Base-by-base conservation (phyloP, 2,888 invertebrate species). In the Octodonta nipae region DNA sequence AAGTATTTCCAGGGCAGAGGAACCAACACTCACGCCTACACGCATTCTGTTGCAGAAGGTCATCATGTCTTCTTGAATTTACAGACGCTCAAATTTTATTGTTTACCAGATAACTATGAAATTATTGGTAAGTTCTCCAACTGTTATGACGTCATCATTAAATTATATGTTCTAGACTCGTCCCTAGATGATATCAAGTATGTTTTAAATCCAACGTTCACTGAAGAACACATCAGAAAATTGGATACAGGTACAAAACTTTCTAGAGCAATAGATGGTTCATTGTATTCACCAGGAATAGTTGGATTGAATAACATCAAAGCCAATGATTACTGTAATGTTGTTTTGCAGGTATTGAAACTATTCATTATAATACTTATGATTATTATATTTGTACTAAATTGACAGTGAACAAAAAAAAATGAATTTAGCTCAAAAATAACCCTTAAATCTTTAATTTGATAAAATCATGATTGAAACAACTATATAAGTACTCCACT, bases 271-370 rank as follows among this genome's bases (percentile, higher is more conserved):
- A 92, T 91, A 42, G 95, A 98, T 63, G 93, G 93, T 6, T 87
- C 89, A 0, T 75, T 92, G 57, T 99, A 99, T 61, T 76, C 88
- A 55, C 96, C 96, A 3, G 98, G 93, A 35, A 92, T 99, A 52
- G 93, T 98, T 12, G 93, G 93, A 0, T 69, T 99, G 29, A 99
- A 99, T 57, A 99, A 99, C 60, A 99, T 99, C 47, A 99, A 99
- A 65, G 95, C 93, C 3, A 99, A 99, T 64, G 98, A 99, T 63
- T 99, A 99, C 58, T 96, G 96, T 59, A 99, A 99, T 66, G 98
- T 96, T 28, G 86, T 99, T 34, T 67, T 99, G 33, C 91, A 91
- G 72, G 88, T 87, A n/a, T n/a, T n/a, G n/a, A n/a, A n/a, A n/a
- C n/a, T n/a, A n/a, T n/a, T n/a, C n/a, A n/a, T n/a, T n/a, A n/a